Evolutionary conservation across 2,113 vertebrate species (phyloP), one percentile per base, ranked within the genome.

Genomic region (Eurypyga helias): DNA sequence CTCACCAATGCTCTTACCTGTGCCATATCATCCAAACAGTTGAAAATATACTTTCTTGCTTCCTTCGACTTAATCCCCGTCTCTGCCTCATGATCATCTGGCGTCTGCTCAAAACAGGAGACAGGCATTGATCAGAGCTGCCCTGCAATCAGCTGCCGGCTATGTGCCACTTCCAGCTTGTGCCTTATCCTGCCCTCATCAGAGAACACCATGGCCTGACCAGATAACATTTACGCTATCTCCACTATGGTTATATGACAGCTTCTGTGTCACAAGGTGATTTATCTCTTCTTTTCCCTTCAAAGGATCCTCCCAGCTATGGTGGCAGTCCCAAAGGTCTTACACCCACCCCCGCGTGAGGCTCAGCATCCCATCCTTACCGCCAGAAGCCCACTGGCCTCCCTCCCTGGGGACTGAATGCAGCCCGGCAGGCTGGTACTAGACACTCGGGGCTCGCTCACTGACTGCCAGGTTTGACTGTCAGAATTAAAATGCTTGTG

Each of bases 1-100:
- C 94, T 97, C 97, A 93, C 19, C 17, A 82, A 31, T 34, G 57
- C 82, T 89, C 98, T 97, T 98, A 99, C 99, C 99, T 99, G 99
- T 58, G 99, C 99, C 99, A 99, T 99, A 70, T 99, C 99, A 97
- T 99, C 99, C 98, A 99, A 97, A 97, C 99, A 99, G 98, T 99
- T 99, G 98, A 99, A 99, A 98, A 99, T 99, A 98, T 99, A 99
- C 98, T 99, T 99, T 93, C 99, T 98, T 76, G 99, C 99, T 98
- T 99, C 99, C 98, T 99, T 99, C 51, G 99, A 99, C 97, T 99
- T 99, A 98, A 99, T 99, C 94, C 99, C 99, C 1, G 99, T 99
- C 97, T 99, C 99, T 89, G 98, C 98, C 98, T 99, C 99, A 60
- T 99, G 99, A 98, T 99, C 99, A 96, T 99, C 99, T 43, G 98